Percentiles rank a stretch among this genome's conserved stretches.
phyloP scores from a whole-genome alignment of 2,888 invertebrate species.

The Agriotes lineatus region DNA sequence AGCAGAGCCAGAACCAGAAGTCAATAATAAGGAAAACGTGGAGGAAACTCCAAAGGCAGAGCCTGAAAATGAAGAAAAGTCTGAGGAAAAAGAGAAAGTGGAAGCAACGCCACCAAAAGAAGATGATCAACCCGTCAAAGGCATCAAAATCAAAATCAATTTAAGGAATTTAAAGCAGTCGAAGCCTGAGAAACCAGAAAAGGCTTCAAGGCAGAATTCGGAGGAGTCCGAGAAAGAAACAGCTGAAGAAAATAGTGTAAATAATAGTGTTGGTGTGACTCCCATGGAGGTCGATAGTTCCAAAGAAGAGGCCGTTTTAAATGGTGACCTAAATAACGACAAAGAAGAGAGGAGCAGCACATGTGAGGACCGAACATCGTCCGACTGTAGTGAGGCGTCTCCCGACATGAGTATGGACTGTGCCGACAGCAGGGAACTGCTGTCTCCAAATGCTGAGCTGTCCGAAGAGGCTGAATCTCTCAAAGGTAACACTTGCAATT shows the following conservation, averaged over 20 bases:
- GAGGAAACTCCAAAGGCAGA: too few species aligned
- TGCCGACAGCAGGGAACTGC: background rate
- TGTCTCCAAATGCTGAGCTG: background rate
- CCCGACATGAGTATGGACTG: slow-evolving; percentile 18
- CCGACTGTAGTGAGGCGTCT: background rate
- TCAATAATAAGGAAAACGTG: background rate
- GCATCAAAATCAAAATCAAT: slow-evolving; percentile 45
- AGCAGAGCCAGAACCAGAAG: background rate
- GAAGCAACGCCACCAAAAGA: too few species aligned
- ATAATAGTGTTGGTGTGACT: slow-evolving; percentile 5
- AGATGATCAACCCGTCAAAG: background rate
- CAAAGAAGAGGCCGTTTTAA: background rate
- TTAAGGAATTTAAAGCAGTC: slow-evolving; percentile 34
- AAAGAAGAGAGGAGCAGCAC: background rate
- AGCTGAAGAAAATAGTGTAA: background rate
- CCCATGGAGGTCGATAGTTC: slow-evolving; percentile 13
- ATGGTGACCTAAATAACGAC: slow-evolving; percentile 11
- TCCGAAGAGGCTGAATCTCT: slow-evolving; percentile 14
- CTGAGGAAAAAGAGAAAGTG: background rate
- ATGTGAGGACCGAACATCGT: background rate
- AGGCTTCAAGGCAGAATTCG: background rate
- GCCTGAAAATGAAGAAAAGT: too few species aligned
- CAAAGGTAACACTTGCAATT: slow-evolving; percentile 32
- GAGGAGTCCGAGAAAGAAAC: background rate
- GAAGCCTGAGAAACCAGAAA: background rate